Evolutionary conservation across 2,113 vertebrate genomes (phyloP), one percentile per base, ranked within the genome.

Genomic region (Gracilinanus agilis): DNA sequence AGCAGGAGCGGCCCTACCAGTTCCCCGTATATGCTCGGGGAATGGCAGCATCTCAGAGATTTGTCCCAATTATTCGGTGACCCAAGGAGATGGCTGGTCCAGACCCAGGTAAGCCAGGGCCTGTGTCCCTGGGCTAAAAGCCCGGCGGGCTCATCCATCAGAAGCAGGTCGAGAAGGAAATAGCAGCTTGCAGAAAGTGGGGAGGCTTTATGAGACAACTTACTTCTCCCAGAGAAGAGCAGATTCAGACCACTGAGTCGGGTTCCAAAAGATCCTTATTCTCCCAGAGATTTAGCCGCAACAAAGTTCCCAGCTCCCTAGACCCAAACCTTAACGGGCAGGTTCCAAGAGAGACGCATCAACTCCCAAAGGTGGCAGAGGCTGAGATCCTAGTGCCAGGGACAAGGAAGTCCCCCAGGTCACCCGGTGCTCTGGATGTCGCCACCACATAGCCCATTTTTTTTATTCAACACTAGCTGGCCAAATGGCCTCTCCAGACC

Each of bases 61-160:
- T 53, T 94, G 54, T 88, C 94, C 56, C 54, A 54, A 55, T 95
- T 96, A 95, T 89, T 97, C 95, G 96, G 54, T 95, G 96, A 96
- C 92, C 90, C 95, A 96, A 96, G 67, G 61, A 96, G 94, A 94
- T 53, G 97, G 44, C 29, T 90, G 90, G 27, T 93, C 49, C 95
- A 56, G 91, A n/a, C 89, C 96, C 56, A 96, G 92, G 58, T 34
- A 94, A 96, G 40, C 93, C 54, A 24, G 53, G 94, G 91, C 96
- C n/a, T 90, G 91, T 53, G 58, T 94, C 89, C 94, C 95, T 94
- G 29, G 88, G 53, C 97, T 96, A 97, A 75, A 40, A n/a, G 34
- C 34, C 67, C 34, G 19, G 67, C 67, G 40, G 34, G 67, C 67
- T 75, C n/a, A 75, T 75, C 40, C n/a, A 75, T 75, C 67, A 75